phyloP scores from a whole-genome alignment of 2,888 invertebrate genomes.

The Galeruca laticollis region DNA sequence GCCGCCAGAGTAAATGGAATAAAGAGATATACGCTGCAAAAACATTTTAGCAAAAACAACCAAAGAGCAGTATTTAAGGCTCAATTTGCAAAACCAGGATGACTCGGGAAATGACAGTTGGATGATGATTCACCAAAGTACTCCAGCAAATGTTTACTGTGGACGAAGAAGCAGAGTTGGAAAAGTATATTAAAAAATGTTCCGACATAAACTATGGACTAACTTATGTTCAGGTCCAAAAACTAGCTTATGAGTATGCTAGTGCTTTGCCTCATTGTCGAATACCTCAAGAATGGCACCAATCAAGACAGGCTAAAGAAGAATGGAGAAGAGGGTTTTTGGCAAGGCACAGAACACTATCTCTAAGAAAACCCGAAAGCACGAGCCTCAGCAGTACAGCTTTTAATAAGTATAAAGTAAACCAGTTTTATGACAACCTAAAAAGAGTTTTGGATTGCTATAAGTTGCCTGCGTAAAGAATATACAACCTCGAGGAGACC shows the following conservation, averaged over 20 bases:
- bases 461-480: no score
- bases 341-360: no score
- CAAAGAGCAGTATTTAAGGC: slow-evolving; percentile 31
- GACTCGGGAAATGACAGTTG: slow-evolving; percentile 28
- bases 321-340: slow-evolving; percentile 21
- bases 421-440: no score
- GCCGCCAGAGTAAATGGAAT: no score
- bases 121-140: slow-evolving; percentile 29
- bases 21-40: slow-evolving; percentile 26
- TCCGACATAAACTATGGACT: slow-evolving; percentile 23
- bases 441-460: no score
- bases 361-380: no score
- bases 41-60: slow-evolving; percentile 28
- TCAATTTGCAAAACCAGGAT: slow-evolving; percentile 26
- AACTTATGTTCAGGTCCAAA: slow-evolving; percentile 21
- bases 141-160: slow-evolving; percentile 33
- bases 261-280: slow-evolving; percentile 16
- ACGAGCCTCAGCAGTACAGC: no score
- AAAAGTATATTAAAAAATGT: no score
- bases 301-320: no score
- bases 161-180: no score
- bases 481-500: no score
- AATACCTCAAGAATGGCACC: neutral
- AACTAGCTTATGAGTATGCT: slow-evolving; percentile 20
- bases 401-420: no score